Evolutionary conservation across 2,797 vertebrate genomes (phyloP).

Genomic region (Percopsis omiscomaycus): DNA sequence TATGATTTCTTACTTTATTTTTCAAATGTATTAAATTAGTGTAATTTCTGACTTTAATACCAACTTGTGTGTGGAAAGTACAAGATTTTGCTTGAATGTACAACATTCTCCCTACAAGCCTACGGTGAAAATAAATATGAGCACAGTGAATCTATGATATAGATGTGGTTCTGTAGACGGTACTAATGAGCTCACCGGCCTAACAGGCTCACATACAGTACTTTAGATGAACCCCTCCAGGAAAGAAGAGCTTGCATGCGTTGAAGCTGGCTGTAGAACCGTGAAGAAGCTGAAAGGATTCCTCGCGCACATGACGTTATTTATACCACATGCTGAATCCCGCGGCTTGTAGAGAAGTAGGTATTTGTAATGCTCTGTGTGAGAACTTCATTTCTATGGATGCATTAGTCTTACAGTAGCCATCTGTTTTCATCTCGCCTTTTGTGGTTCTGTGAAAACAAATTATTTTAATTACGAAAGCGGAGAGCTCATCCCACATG

Average conservation of each 20-base stretch:
- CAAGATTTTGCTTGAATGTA: constrained; percentile 52
- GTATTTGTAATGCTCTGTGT: background rate
- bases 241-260: too few relatives aligned
- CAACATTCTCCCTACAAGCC: constrained; percentile 27
- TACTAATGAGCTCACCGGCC: too few relatives aligned
- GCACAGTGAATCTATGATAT: constrained; percentile 16
- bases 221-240: too few relatives aligned
- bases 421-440: constrained; percentile 15
- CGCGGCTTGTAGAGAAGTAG: background rate
- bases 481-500: constrained; percentile 14
- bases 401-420: constrained; percentile 8
- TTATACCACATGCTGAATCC: too few relatives aligned
- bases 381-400: constrained; percentile 5
- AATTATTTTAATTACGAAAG: constrained; percentile 18
- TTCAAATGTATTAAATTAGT: background rate
- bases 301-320: background rate
- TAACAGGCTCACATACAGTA: too few relatives aligned
- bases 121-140: constrained; percentile 35
- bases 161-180: constrained; percentile 10
- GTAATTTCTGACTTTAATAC: constrained; percentile 61
- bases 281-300: background rate
- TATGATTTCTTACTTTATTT: constrained; percentile 28
- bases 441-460: constrained; percentile 34
- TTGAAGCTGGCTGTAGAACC: too few relatives aligned
- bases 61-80: constrained; percentile 59